phyloP scores from a whole-genome alignment of 2,113 vertebrate genomes.

The Salvelinus alpinus region DNA sequence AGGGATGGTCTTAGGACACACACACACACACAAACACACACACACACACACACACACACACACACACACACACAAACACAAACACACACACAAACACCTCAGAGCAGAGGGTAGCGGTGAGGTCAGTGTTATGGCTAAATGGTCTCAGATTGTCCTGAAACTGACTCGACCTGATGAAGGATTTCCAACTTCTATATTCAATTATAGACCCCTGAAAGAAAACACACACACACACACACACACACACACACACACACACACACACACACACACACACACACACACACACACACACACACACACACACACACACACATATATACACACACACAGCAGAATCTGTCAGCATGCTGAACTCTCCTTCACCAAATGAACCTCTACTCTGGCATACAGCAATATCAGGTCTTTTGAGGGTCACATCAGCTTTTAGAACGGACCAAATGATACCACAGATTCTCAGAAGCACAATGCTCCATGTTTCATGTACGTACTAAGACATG shows the following conservation, averaged over 20 bases:
- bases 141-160: conserved; percentile 5
- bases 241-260: conserved; percentile 6
- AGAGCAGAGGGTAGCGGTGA: neutral
- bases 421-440: too few species aligned
- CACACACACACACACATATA: conserved; percentile 5
- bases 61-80: neutral
- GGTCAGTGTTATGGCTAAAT: neutral
- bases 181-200: conserved; percentile 1
- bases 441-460: too few species aligned
- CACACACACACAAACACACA: too few species aligned
- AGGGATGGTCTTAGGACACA: too few species aligned
- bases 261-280: conserved; percentile 2
- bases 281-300: neutral
- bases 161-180: neutral
- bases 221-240: conserved; percentile 23
- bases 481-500: too few species aligned
- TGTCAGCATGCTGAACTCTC: too few species aligned
- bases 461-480: too few species aligned
- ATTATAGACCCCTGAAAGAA: neutral
- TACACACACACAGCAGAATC: neutral
- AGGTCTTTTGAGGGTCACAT: too few species aligned
- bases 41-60: too few species aligned
- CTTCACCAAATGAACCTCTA: too few species aligned
- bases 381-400: too few species aligned
- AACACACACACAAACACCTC: conserved; percentile 10